These are phyloP conservation scores for Bilobella aurantiaca DNA, from an alignment of 1,140 invertebrate genomes.

Conservation along the genomic window DNA sequence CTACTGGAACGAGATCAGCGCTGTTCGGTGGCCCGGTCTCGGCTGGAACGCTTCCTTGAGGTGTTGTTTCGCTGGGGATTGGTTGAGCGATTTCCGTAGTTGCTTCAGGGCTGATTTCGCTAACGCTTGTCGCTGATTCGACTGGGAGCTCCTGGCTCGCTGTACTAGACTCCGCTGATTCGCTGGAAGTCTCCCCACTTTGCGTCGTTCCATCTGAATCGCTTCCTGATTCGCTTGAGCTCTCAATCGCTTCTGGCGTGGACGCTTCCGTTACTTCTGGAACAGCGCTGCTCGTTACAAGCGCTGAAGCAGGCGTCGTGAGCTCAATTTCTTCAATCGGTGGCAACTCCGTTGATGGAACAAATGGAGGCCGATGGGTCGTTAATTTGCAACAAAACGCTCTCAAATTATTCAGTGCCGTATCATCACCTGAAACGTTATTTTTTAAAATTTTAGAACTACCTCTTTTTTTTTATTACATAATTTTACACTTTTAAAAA, in stretches of 20 bases:
- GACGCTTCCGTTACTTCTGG: neutral
- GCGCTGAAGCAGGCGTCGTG: neutral
- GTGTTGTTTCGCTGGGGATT: too few relatives aligned
- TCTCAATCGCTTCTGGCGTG: neutral
- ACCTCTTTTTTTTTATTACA: too few relatives aligned
- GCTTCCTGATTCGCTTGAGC: neutral
- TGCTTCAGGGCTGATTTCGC: too few relatives aligned
- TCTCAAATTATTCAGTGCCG: slow-evolving; percentile 21
- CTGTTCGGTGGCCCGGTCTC: too few relatives aligned
- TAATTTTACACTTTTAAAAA: too few relatives aligned
- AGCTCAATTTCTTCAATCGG: neutral
- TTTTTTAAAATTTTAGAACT: neutral
- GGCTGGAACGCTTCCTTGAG: too few relatives aligned
- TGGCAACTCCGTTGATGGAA: neutral
- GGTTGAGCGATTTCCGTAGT: too few relatives aligned
- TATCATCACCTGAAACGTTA: slow-evolving; percentile 19
- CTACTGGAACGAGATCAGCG: too few relatives aligned
- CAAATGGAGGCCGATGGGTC: neutral
- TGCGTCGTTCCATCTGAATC: neutral
- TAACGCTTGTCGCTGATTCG: too few relatives aligned
- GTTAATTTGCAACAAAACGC: slow-evolving; percentile 16
- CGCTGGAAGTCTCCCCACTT: neutral
- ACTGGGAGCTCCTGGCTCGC: too few relatives aligned
- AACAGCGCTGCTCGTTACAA: neutral
- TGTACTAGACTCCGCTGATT: too few relatives aligned